phyloP scores from a whole-genome alignment of 1,140 invertebrate species.

The Trachymyrmex septentrionalis region DNA sequence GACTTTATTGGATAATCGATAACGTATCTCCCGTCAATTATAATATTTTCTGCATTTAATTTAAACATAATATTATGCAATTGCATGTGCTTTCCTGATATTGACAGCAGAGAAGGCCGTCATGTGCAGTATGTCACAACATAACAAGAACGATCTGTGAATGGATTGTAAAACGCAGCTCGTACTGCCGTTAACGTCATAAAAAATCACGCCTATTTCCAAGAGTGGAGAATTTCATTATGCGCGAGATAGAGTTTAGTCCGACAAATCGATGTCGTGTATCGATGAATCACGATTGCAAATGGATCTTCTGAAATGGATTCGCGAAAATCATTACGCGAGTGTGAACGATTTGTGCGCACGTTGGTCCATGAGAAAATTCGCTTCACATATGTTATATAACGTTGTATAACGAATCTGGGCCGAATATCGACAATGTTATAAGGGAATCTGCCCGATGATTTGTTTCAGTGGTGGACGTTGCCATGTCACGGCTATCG shows the following conservation, averaged over 20 bases:
- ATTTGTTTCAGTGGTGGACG: constrained; percentile 44
- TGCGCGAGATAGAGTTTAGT: neutral
- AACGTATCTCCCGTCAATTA: neutral
- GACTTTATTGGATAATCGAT: neutral
- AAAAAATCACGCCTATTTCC: constrained; percentile 23
- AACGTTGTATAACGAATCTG: constrained; percentile 48
- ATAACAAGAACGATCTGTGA: constrained; percentile 4
- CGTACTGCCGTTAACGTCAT: neutral
- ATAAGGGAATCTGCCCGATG: constrained; percentile 25
- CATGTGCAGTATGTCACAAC: constrained; percentile 2
- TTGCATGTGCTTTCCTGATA: neutral
- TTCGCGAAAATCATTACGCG: neutral
- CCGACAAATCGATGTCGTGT: neutral
- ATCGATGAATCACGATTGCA: constrained; percentile 25
- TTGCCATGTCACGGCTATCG: constrained; percentile 8
- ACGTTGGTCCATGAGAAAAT: neutral
- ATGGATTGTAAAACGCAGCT: constrained; percentile 1
- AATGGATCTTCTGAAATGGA: neutral
- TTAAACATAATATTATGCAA: constrained; percentile 21
- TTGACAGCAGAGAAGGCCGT: constrained; percentile 24
- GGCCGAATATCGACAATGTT: constrained; percentile 56
- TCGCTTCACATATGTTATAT: constrained; percentile 38
- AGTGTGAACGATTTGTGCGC: neutral
- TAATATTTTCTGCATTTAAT: constrained; percentile 16
- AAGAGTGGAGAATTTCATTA: constrained; percentile 22